phyloP scores from a whole-genome alignment of 2,113 vertebrate genomes.

The Triplophysa tibetana region DNA sequence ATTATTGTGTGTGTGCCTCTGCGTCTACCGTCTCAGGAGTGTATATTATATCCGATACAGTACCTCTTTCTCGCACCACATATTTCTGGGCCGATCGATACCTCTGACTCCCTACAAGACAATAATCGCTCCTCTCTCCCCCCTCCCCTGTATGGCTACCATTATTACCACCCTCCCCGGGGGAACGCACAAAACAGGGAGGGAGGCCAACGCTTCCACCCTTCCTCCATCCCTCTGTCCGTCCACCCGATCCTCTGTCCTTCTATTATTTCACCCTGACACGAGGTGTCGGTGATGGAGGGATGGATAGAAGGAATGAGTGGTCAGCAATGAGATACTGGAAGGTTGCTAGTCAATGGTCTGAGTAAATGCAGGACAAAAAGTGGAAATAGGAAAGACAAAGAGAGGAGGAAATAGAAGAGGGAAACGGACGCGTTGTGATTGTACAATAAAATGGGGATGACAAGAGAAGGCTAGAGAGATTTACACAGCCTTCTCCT shows the following conservation, averaged over 20 bases:
- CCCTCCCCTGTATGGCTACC: slow-evolving; percentile 66
- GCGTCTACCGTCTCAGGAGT: slow-evolving; percentile 79
- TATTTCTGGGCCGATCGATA: slow-evolving; percentile 96
- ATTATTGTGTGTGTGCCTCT: slow-evolving; percentile 35
- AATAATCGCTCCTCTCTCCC: slow-evolving; percentile 91
- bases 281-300: slow-evolving; percentile 16
- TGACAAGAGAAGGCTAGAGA: slow-evolving; percentile 48
- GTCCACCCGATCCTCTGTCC: slow-evolving; percentile 47
- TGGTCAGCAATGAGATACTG: slow-evolving; percentile 35
- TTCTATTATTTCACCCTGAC: slow-evolving; percentile 27
- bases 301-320: background rate
- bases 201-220: slow-evolving; percentile 62
- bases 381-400: background rate
- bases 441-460: slow-evolving; percentile 51
- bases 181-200: slow-evolving; percentile 71
- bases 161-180: slow-evolving; percentile 90
- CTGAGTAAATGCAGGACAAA: slow-evolving; percentile 8
- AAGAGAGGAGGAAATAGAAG: slow-evolving; percentile 29
- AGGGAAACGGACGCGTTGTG: slow-evolving; percentile 35
- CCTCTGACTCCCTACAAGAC: slow-evolving; percentile 97
- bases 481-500: slow-evolving; percentile 54
- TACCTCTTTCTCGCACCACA: slow-evolving; percentile 93
- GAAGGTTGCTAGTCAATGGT: slow-evolving; percentile 37
- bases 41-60: slow-evolving; percentile 95
- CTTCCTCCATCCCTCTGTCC: slow-evolving; percentile 55